Base-by-base conservation (phyloP, 2,888 invertebrate species). In the Nemotelus nigrinus region DNA sequence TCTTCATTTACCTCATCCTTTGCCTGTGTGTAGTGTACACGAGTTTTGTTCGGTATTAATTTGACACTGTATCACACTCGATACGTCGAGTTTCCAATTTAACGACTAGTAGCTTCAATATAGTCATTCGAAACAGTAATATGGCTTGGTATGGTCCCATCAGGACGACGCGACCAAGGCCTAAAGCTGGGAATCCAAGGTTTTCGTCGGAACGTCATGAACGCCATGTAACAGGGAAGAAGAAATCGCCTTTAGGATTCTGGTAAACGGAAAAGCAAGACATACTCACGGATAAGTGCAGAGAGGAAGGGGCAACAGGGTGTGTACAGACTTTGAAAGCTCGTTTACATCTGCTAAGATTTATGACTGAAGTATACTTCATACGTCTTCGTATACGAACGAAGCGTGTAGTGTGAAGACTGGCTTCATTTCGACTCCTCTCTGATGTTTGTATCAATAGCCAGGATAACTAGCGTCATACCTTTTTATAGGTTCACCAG, bases 281-380 rank as follows among this genome's bases (percentile, higher is more conserved):
- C 43, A 25, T 68, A 43, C 39, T 50, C 41, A 50, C 25, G 25
- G 25, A 25, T 25, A 47, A 65, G 47, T 47, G 70, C 55, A 70
- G 43, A 60, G 50, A 60, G 60, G 74, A 63, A 25, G 25, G 25
- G 25, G 25, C 25, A 25, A 25, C 25, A 25, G 25, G 25, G 25
- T 25, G 25, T 25, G 25, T 25, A 74, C 48, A 74, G 41, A 70
- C 70, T 70, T 50, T 74, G 74, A 74, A 74, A 74, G 74, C 74
- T 74, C 74, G 74, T 74, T 74, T 74, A 74, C 74, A 74, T 74
- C 74, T 74, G 74, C 74, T 60, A 74, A 74, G 74, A 74, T 74
- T 74, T 74, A 74, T 74, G 74, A 39, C 60, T 53, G n/a, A 70
- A 70, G 70, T 70, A 70, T 70, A 70, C 70, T 70, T 70, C 70